Conservation (phyloP, 37 sponge, comb jelly and placozoan species). For the Cladorhizidae sp. region DNA sequence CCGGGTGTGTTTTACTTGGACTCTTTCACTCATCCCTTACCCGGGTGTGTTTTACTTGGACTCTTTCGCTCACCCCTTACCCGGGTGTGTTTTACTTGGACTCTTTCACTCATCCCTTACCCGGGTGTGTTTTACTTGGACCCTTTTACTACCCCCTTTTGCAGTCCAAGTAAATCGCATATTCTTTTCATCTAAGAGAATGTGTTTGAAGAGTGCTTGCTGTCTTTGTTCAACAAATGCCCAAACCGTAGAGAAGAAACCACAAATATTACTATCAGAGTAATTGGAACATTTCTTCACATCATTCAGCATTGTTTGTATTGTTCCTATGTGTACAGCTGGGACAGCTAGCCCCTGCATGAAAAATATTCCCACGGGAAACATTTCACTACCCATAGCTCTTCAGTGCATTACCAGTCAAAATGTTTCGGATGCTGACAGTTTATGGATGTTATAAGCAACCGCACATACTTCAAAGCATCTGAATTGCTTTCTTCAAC, state of each 20-base stretch:
- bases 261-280: constrained; percentile 20
- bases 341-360: constrained; percentile 64
- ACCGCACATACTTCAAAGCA: constrained; percentile 54
- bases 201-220: constrained; percentile 35
- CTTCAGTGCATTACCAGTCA: constrained; percentile 47
- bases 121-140: too few relatives aligned
- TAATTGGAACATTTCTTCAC: constrained; percentile 36
- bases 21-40: too few relatives aligned
- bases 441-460: constrained; percentile 8
- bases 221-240: constrained; percentile 26
- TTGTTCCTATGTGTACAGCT: constrained; percentile 3
- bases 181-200: too few relatives aligned
- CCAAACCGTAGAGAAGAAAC: neutral
- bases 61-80: too few relatives aligned
- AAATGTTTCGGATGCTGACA: constrained; percentile 34
- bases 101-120: too few relatives aligned
- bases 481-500: constrained; percentile 45
- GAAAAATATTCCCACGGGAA: constrained; percentile 50
- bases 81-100: too few relatives aligned
- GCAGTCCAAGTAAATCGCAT: too few relatives aligned
- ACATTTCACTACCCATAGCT: constrained; percentile 44
- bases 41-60: too few relatives aligned
- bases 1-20: too few relatives aligned
- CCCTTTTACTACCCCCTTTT: too few relatives aligned
- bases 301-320: constrained; percentile 14